Percentiles rank a stretch among this genome's conserved stretches.
phyloP scores from a whole-genome alignment of 2,888 invertebrate genomes.

The Bhutanitis thaidina region DNA sequence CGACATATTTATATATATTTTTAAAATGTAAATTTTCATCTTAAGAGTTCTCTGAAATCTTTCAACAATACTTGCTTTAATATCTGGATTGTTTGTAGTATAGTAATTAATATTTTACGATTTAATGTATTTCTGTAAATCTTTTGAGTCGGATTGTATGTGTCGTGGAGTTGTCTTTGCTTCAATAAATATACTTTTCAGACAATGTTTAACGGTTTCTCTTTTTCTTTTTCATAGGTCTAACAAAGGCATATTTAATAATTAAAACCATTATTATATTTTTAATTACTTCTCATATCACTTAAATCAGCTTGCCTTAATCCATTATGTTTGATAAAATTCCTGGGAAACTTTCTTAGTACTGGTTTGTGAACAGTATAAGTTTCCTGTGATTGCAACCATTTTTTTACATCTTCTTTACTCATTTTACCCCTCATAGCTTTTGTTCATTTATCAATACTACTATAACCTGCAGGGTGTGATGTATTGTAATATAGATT shows the following conservation, averaged over 20 bases:
- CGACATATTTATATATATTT: slow-evolving; percentile 22
- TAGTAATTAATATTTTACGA: slow-evolving; percentile 24
- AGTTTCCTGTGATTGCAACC: background rate
- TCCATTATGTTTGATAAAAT: too few species aligned
- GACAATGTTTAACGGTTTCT: background rate
- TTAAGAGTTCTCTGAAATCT: slow-evolving; percentile 32
- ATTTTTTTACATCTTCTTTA: background rate
- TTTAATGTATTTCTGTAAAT: slow-evolving; percentile 21
- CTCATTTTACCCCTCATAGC: background rate
- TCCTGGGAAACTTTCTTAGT: background rate
- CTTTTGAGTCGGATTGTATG: slow-evolving; percentile 18
- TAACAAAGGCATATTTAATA: too few species aligned
- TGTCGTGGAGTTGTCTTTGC: background rate
- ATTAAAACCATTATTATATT: too few species aligned
- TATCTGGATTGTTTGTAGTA: slow-evolving; percentile 29
- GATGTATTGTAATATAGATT: background rate
- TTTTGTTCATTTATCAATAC: background rate
- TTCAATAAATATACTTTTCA: background rate
- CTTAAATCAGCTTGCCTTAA: too few species aligned
- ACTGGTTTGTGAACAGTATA: background rate
- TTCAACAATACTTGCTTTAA: slow-evolving; percentile 30
- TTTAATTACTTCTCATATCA: too few species aligned
- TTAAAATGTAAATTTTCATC: slow-evolving; percentile 30
- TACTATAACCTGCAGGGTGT: background rate
- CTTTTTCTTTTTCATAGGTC: too few species aligned